phyloP scores from a whole-genome alignment of 2,888 invertebrate species.

The Euproctis similis region DNA sequence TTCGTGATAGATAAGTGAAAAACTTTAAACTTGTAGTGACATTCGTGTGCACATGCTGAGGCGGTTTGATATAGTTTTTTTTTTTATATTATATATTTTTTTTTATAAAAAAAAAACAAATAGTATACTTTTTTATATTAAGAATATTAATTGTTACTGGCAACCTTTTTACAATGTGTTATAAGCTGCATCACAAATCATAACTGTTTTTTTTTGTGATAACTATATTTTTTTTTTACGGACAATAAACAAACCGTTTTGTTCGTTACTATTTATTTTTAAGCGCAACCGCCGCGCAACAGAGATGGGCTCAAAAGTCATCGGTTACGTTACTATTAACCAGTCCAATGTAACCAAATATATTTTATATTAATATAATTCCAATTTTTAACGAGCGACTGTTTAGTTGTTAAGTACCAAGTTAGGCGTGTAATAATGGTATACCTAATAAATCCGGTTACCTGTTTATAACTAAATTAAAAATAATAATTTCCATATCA shows the following conservation, averaged over 20 bases:
- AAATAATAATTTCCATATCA: constrained; percentile 35
- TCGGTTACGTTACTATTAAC: constrained; percentile 35
- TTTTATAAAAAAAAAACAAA: constrained; percentile 27
- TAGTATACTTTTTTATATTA: constrained; percentile 29
- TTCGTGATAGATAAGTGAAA: constrained; percentile 68
- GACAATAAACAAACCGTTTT: constrained; percentile 8
- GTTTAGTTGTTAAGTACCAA: constrained; percentile 46
- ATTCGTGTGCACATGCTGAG: constrained; percentile 48
- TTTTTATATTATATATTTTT: constrained; percentile 38
- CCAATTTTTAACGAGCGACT: constrained; percentile 45
- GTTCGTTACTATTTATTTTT: constrained; percentile 37
- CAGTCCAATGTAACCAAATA: constrained; percentile 42
- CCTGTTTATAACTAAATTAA: no score
- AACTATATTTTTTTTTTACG: constrained; percentile 21
- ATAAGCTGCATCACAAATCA: constrained; percentile 48
- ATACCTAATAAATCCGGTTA: constrained; percentile 30
- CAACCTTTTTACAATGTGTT: constrained; percentile 39
- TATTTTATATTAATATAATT: constrained; percentile 31
- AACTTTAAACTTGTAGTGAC: constrained; percentile 52
- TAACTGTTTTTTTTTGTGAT: constrained; percentile 29
- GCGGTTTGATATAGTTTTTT: constrained; percentile 60
- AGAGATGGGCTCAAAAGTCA: constrained; percentile 48
- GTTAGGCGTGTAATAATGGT: constrained; percentile 37
- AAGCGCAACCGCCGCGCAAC: constrained; percentile 40
- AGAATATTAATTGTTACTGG: constrained; percentile 41